phyloP scores from a whole-genome alignment of 2,797 vertebrate genomes.

The Eutrigla gurnardus region DNA sequence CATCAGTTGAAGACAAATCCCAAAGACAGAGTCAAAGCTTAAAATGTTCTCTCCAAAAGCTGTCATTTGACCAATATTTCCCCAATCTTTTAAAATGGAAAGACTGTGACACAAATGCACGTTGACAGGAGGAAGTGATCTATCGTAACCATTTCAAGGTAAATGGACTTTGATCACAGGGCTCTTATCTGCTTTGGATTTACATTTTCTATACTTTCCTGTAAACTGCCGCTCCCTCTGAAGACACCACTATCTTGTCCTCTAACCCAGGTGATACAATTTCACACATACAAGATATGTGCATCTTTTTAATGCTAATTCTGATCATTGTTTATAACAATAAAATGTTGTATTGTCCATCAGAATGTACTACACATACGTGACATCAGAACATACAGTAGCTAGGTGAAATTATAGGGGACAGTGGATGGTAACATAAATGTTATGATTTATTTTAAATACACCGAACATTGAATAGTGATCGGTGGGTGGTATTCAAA shows the following conservation, averaged over 20 bases:
- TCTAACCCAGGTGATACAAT: background rate
- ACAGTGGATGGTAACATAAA: background rate
- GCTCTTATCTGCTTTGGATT: background rate
- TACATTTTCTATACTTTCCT: background rate
- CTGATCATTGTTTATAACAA: too few relatives aligned
- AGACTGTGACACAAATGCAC: slow-evolving; percentile 12
- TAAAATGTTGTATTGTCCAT: background rate
- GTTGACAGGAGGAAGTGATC: slow-evolving; percentile 37
- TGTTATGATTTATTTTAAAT: background rate
- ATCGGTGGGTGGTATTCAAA: background rate
- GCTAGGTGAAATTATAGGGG: background rate
- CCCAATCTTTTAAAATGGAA: slow-evolving; percentile 25
- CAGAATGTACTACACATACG: background rate
- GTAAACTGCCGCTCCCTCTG: background rate
- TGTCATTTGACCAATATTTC: slow-evolving; percentile 43
- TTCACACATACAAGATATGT: background rate
- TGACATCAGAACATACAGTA: background rate
- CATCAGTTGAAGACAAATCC: slow-evolving; percentile 1
- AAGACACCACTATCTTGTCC: background rate
- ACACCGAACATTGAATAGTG: background rate
- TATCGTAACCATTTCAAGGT: slow-evolving; percentile 19
- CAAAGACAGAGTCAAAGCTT: slow-evolving; percentile 36
- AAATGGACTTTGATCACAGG: background rate
- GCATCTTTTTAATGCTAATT: background rate
- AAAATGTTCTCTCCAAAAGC: slow-evolving; percentile 36